Evolutionary conservation across 2,113 vertebrate species (phyloP), one percentile per base, ranked within the genome.

Genomic region (Chunga burmeisteri): DNA sequence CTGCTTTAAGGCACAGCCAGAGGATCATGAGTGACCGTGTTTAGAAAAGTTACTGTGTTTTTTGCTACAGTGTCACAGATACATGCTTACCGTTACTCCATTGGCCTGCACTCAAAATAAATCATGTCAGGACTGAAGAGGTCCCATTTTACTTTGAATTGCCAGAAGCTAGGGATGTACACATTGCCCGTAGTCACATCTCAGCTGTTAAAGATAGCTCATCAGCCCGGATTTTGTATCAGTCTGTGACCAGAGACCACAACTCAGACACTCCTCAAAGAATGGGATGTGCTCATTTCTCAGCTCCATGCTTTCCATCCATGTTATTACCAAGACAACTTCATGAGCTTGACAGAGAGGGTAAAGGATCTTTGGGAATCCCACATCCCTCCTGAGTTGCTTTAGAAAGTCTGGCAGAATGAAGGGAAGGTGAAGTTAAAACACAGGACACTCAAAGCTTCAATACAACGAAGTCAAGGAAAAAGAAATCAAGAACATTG

Each of bases 341-440:
- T 75, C 22, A 47, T 8, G 42, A 72, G 38, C 21, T 10, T 77
- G n/a, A 58, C 25, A 63, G n/a, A 75, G 11, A 19, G 3, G 44
- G 27, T 1, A 90, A 18, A 53, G 13, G 47, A 55, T 8, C 16
- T 68, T 74, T 63, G 67, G 22, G 30, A 77, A 49, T 30, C 27
- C 21, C 36, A 65, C 1, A 3, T 2, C 2, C 1, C 21, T 47
- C 23, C 32, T 34, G 16, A 46, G 38, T 0, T 65, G 53, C 44
- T 78, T 44, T 19, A 27, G 29, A 30, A 72, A 67, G 19, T 5
- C 21, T 68, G 53, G 38, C 19, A 68, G 68, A 55, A 36, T 7
- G 85, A 32, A 84, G n/a, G 10, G 2, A 21, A 86, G n/a, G 6
- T n/a, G 23, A 36, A 21, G 16, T 17, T 36, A 53, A 65, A 56